Conservation (phyloP, 2,888 invertebrate species). For the Pilophorus perplexus region DNA sequence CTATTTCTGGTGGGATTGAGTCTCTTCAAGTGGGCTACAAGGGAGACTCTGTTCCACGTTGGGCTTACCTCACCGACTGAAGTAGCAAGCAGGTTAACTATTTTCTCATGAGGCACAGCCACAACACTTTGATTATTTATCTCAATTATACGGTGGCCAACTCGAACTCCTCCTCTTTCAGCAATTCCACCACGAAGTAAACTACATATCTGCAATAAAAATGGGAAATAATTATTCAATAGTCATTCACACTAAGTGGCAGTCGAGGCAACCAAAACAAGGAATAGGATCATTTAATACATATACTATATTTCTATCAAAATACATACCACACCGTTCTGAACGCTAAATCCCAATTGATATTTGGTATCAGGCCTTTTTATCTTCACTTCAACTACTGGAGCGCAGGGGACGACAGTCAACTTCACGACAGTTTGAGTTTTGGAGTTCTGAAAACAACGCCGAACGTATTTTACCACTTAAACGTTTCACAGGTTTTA, state of each 20-base stretch:
- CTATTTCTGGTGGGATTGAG: no score
- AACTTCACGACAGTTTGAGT: constrained; percentile 98
- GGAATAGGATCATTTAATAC: no score
- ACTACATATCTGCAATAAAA: constrained; percentile 80
- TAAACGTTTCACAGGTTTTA: no score
- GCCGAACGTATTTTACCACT: no score
- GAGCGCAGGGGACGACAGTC: constrained; percentile 98
- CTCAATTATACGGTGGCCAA: constrained; percentile 99
- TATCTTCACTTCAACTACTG: constrained; percentile 98
- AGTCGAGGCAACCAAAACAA: no score
- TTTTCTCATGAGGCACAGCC: constrained; percentile 98
- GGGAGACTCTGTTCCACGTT: no score
- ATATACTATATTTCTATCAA: background rate
- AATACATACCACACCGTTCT: constrained; percentile 89
- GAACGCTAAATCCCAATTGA: constrained; percentile 99
- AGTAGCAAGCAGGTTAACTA: constrained; percentile 97
- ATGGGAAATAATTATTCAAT: background rate
- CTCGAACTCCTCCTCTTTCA: constrained; percentile 96
- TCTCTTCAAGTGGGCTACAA: no score
- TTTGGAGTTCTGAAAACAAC: constrained; percentile 67
- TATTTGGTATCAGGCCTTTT: constrained; percentile 99
- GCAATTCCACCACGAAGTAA: constrained; percentile 97
- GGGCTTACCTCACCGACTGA: constrained; percentile 96
- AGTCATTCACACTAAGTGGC: no score
- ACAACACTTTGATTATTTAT: constrained; percentile 99